These are phyloP conservation scores for Tiphia femorata DNA, from an alignment of 2,888 invertebrate genomes.

Conservation along the genomic window DNA sequence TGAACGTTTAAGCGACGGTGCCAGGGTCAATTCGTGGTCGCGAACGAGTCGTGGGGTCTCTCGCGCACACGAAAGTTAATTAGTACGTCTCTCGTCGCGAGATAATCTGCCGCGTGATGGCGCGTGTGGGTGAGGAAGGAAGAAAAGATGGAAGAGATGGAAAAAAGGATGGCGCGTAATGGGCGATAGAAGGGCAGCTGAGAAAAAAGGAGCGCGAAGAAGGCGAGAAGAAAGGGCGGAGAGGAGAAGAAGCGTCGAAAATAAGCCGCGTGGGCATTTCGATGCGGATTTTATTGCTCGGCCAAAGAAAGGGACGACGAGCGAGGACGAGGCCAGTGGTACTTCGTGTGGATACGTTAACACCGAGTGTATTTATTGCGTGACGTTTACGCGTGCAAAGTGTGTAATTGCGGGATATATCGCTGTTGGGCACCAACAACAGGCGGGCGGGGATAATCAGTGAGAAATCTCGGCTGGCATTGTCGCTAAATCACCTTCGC, in stretches of 20 bases:
- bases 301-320: slow-evolving; percentile 2
- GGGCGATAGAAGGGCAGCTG: neutral
- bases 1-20: too few relatives aligned
- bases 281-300: slow-evolving; percentile 16
- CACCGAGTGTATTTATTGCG: slow-evolving; percentile 13
- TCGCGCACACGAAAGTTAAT: too few relatives aligned
- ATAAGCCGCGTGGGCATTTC: neutral
- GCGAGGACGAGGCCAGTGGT: neutral
- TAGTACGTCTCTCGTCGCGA: neutral
- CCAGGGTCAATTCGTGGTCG: too few relatives aligned
- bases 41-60: too few relatives aligned
- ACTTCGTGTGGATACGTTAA: neutral
- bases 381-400: slow-evolving; percentile 21
- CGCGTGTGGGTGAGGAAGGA: slow-evolving; percentile 14
- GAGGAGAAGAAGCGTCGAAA: too few relatives aligned
- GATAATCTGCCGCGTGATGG: neutral
- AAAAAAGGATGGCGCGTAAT: neutral
- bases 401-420: slow-evolving; percentile 26
- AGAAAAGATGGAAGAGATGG: slow-evolving; percentile 6
- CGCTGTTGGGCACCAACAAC: too few relatives aligned
- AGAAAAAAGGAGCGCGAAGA: too few relatives aligned
- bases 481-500: slow-evolving; percentile 32
- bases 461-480: slow-evolving; percentile 13
- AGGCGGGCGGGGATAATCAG: slow-evolving; percentile 24
- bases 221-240: too few relatives aligned